Evolutionary conservation across 2,797 vertebrate genomes (phyloP), one percentile per base, ranked within the genome.

Genomic region (Pipistrellus pygmaeus): DNA sequence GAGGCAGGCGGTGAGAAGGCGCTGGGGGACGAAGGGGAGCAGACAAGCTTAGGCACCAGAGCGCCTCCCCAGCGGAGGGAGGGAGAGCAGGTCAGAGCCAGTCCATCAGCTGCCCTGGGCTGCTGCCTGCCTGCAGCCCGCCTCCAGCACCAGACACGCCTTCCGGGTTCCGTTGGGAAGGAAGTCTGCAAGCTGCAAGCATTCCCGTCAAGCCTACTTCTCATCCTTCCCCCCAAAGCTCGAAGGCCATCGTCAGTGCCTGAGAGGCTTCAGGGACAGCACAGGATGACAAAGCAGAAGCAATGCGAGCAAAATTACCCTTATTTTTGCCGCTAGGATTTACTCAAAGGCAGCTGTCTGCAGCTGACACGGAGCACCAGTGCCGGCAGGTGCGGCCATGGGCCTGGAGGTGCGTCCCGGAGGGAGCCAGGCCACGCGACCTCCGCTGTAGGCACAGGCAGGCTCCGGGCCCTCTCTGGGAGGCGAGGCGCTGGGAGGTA

Each of bases 371-470:
- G 75, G 25, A 51, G 88, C 88, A 90, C 78, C 75, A 80, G 48
- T 38, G 46, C 80, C 3, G 66, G 66, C 90, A 96, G 82, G 84
- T 38, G 44, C 57, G 27, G 82, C 93, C 72, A 86, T 38, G 87
- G 85, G 84, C 35, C 73, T n/a, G 46, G 84, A 91, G 64, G 48
- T 1, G 46, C 30, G 71, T 51, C 44, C 25, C 20, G 92, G 53
- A 55, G 64, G 25, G 30, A 91, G 44, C 44, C 23, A 69, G 38
- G 25, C 71, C 4, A 27, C 4, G 27, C 9, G 69, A 44, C 55
- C 60, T 68, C 3, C 32, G 62, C 73, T 71, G 8, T 20, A 62
- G 38, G 60, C 46, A 80, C 5, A 1, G 62, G n/a, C 41, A 35
- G 0, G 3, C 75, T 73, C 60, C 41, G n/a, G 41, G 14, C 72